These are phyloP conservation scores for Prosopocoilus inquinatus DNA, from an alignment of 2,888 invertebrate species.

Conservation along the genomic window DNA sequence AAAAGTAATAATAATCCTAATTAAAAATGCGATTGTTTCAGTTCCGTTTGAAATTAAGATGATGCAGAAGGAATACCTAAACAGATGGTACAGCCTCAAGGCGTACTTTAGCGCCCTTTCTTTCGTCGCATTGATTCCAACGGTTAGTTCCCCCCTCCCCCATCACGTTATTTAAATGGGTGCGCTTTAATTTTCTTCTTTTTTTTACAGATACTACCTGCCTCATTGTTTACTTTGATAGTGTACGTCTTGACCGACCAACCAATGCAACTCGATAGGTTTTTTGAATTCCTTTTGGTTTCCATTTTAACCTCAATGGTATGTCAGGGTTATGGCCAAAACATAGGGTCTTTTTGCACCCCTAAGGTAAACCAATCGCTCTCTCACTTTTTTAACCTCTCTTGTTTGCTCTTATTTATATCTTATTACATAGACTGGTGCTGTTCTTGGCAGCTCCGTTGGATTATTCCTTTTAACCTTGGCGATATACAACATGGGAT, in stretches of 20 bases:
- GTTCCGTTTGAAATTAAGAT: slow-evolving; percentile 75
- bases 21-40: slow-evolving; percentile 45
- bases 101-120: slow-evolving; percentile 67
- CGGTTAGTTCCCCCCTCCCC: too few relatives aligned
- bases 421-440: slow-evolving; percentile 11
- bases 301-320: slow-evolving; percentile 67
- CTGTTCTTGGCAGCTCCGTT: slow-evolving; percentile 10
- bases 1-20: too few relatives aligned
- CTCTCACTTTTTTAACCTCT: background rate
- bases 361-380: slow-evolving; percentile 6
- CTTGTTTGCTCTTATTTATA: too few relatives aligned
- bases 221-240: slow-evolving; percentile 42
- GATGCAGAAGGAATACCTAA: slow-evolving; percentile 74
- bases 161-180: too few relatives aligned
- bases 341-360: slow-evolving; percentile 9
- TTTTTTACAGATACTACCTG: slow-evolving; percentile 54
- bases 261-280: slow-evolving; percentile 62
- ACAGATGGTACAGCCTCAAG: slow-evolving; percentile 78
- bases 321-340: slow-evolving; percentile 65
- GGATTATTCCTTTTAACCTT: slow-evolving; percentile 7
- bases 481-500: slow-evolving; percentile 12
- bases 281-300: slow-evolving; percentile 62
- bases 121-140: slow-evolving; percentile 71
- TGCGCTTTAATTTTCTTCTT: too few relatives aligned
- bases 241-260: slow-evolving; percentile 64